Evolutionary conservation across 2,888 invertebrate species (phyloP).

Genomic region (Melipona beecheii): DNA sequence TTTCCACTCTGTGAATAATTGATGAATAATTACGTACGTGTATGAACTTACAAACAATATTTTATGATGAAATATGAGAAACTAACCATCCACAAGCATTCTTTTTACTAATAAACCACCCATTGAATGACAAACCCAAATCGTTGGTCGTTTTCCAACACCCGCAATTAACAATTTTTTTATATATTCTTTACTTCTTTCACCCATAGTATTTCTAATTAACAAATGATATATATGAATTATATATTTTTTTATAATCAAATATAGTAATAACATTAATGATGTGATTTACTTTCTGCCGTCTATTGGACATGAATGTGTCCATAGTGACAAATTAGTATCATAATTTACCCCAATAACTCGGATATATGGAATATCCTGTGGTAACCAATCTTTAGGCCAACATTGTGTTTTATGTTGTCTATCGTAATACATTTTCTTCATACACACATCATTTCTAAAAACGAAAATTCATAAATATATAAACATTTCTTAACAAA

Average conservation of each 20-base stretch:
- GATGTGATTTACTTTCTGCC: slow-evolving; percentile 81
- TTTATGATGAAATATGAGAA: background rate
- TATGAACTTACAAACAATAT: background rate
- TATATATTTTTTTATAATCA: background rate
- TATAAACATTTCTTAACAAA: slow-evolving; percentile 7
- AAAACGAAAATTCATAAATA: slow-evolving; percentile 31
- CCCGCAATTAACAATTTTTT: slow-evolving; percentile 90
- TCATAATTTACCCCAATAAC: slow-evolving; percentile 95
- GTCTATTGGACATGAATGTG: slow-evolving; percentile 88
- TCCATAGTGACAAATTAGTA: slow-evolving; percentile 93
- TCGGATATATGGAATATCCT: slow-evolving; percentile 90
- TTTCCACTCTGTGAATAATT: slow-evolving; percentile 85
- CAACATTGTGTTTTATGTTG: slow-evolving; percentile 90
- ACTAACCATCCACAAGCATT: slow-evolving; percentile 88
- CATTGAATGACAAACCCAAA: slow-evolving; percentile 98
- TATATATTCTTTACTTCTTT: slow-evolving; percentile 88
- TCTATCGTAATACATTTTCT: slow-evolving; percentile 75
- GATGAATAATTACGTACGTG: background rate
- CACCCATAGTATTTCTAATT: slow-evolving; percentile 86
- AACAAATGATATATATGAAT: background rate
- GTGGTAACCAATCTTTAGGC: slow-evolving; percentile 97
- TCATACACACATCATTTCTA: slow-evolving; percentile 75
- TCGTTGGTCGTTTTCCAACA: slow-evolving; percentile 92
- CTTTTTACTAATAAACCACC: slow-evolving; percentile 96
- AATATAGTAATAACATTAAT: background rate